phyloP scores from a whole-genome alignment of 2,113 vertebrate species.

The Mobula hypostoma region DNA sequence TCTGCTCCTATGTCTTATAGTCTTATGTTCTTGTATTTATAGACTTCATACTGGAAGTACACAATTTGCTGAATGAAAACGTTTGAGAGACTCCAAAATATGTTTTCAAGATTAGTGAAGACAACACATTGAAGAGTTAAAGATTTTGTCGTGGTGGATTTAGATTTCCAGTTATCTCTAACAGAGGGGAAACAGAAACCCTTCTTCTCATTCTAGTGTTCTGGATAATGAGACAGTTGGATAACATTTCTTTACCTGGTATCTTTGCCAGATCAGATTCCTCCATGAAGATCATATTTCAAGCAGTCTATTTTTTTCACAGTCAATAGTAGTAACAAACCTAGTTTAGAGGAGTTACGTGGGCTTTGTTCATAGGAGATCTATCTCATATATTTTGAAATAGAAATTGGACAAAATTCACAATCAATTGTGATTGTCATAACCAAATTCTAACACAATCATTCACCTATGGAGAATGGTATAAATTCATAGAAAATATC shows the following conservation, averaged over 20 bases:
- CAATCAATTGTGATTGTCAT: not conserved
- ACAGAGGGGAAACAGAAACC: not conserved
- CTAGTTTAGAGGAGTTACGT: not conserved
- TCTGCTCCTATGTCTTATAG: no score
- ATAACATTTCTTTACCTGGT: slow-evolving; percentile 14
- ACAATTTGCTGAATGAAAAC: not conserved
- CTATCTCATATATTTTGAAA: not conserved
- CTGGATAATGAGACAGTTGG: slow-evolving; percentile 1
- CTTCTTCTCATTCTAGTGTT: not conserved
- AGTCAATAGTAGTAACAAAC: not conserved
- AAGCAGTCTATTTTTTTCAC: not conserved
- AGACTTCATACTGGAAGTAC: not conserved
- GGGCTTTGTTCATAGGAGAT: not conserved
- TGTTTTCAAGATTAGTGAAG: not conserved
- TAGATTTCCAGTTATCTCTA: not conserved
- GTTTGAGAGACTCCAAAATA: not conserved
- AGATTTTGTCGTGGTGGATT: not conserved
- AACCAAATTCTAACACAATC: not conserved
- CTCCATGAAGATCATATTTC: not conserved
- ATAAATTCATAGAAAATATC: not conserved
- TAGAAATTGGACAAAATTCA: not conserved
- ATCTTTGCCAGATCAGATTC: not conserved
- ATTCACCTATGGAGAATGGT: not conserved
- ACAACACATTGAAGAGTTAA: not conserved
- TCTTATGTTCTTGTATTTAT: not conserved